phyloP scores from a whole-genome alignment of 1,140 invertebrate species.

The Ylistrum balloti region DNA sequence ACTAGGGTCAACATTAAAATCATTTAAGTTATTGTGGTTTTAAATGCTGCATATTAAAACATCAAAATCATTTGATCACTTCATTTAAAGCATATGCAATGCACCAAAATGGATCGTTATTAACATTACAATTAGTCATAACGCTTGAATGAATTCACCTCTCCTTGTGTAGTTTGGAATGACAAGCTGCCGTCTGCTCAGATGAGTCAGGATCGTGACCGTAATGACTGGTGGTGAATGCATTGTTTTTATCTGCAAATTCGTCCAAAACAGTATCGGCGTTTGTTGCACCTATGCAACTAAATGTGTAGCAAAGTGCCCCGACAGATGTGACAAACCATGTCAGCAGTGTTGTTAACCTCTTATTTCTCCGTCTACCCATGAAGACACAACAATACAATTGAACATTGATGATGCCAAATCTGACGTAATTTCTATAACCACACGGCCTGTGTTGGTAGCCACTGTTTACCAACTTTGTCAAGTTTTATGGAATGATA shows the following conservation, averaged over 20 bases:
- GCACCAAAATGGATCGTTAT: no score
- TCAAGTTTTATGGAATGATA: not conserved
- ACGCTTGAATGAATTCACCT: not conserved
- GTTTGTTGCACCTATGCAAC: conserved; percentile 51
- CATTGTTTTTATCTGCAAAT: conserved; percentile 41
- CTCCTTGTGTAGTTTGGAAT: conserved; percentile 1
- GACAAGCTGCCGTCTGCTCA: not conserved
- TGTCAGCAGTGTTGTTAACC: conserved; percentile 67
- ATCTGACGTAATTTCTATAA: not conserved
- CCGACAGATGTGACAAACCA: conserved; percentile 69
- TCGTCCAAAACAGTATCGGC: not conserved
- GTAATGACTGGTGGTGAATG: not conserved
- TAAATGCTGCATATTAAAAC: no score
- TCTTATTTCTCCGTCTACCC: conserved; percentile 65
- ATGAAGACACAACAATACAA: conserved; percentile 49
- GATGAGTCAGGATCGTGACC: not conserved
- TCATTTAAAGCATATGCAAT: no score
- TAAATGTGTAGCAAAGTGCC: conserved; percentile 67
- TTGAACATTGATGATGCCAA: not conserved
- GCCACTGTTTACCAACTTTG: conserved; percentile 47
- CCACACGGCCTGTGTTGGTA: not conserved
- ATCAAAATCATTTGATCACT: no score
- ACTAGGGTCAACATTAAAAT: no score
- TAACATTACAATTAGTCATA: no score
- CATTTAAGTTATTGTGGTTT: no score